Conservation (phyloP, 2,113 vertebrate genomes). For the Alethe diademata region DNA sequence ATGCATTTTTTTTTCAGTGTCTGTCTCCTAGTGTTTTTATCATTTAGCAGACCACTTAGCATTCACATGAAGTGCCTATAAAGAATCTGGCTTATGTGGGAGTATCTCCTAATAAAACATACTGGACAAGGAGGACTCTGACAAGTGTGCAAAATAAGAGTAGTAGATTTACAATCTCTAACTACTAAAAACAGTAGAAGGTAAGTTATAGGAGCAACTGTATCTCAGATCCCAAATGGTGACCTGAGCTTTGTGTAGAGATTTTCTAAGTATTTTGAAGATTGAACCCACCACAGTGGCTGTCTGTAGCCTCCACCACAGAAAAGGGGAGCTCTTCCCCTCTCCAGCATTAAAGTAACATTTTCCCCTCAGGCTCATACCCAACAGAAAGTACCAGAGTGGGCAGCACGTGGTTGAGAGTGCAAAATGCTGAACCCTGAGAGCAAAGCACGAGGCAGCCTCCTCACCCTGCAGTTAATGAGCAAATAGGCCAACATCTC, state of each 20-base stretch:
- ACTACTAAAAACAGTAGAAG: neutral
- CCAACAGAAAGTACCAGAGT: neutral
- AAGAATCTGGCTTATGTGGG: neutral
- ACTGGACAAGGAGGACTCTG: neutral
- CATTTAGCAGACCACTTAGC: neutral
- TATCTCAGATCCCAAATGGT: neutral
- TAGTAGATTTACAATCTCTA: neutral
- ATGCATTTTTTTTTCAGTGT: neutral
- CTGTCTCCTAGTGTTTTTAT: neutral
- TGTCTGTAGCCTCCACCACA: neutral
- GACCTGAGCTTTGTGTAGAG: neutral
- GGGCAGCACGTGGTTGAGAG: neutral
- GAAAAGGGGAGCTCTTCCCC: neutral
- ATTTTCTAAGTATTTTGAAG: neutral
- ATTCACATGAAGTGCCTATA: neutral
- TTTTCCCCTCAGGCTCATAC: neutral
- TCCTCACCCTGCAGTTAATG: neutral
- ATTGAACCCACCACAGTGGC: neutral
- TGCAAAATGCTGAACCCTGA: neutral
- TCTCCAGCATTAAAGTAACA: neutral
- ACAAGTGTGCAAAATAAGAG: neutral
- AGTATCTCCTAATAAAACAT: neutral
- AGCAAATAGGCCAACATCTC: conserved; percentile 15
- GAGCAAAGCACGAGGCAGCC: neutral
- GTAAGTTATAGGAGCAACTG: accelerated